Base-by-base conservation (phyloP, 1,140 invertebrate species). In the Mesaphorura yosii region DNA sequence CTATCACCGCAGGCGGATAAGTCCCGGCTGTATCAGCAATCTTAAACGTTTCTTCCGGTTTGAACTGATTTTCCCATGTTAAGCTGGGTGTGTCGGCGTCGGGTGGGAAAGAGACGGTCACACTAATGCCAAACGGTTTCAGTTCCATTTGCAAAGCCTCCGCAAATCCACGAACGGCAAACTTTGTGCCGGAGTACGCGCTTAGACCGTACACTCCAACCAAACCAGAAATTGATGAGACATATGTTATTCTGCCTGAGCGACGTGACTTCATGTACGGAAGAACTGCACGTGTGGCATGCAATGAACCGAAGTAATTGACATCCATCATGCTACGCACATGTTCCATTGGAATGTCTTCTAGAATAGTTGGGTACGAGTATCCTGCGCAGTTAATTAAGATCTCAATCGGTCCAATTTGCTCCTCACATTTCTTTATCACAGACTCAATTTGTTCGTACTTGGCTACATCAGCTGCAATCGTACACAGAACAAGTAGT, bases 61-160 rank as follows among this genome's bases (percentile, higher is more conserved):
- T 91, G 1, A 78, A 76, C 63, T 82, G 72, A 66, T 90, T 78
- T 73, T 97, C 93, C 59, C 78, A 75, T 46, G 78, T 79, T 70
- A 89, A 95, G 19, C 95, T 94, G 29, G 94, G 93, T 2, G 96
- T 99, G 66, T 98, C 88, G 1, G 95, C 98, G 66, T 98, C 95
- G 6, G 95, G 88, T 22, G 96, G 95, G 63, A 88, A 80, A 4
- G 83, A 77, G 2, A 98, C 64, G 0, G 90, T 97, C 0, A 98
- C 78, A 27, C 78, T 76, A 0, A 99, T 79, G 63, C 85, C 81
- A 58, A 87, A 82, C 1, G 83, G 80, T 45, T 80, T 78, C 3
- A 87, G 75, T 76, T 99, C 95, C 90, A 95, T 96, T 22, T 83
- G 76, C 22, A 98, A 71, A 49, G 86, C 78, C 68, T 99, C 92